Evolutionary conservation across 2,888 invertebrate species (phyloP).

Genomic region (Ellobium chinense): DNA sequence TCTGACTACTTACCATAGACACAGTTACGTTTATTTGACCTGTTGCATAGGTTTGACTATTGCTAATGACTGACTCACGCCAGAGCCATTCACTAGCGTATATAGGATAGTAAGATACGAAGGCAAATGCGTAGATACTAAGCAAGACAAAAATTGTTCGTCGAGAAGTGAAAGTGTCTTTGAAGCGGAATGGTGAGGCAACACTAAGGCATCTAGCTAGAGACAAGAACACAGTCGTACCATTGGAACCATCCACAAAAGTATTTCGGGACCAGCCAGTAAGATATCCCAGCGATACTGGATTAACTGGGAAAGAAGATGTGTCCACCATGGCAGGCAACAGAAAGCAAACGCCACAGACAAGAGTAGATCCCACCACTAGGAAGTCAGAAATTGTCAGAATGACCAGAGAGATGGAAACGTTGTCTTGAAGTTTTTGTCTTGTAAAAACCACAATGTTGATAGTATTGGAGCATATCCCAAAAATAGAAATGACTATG

Average conservation of each 20-base stretch:
- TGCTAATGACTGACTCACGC: too few relatives aligned
- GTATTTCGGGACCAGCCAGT: background rate
- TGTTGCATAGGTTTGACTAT: too few relatives aligned
- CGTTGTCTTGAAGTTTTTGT: slow-evolving; percentile 9
- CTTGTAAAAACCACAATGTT: background rate
- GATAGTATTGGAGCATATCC: background rate
- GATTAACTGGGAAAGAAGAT: background rate
- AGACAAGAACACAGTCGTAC: slow-evolving; percentile 13
- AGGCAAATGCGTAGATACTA: background rate
- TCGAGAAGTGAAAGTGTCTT: slow-evolving; percentile 5
- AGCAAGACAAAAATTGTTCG: background rate
- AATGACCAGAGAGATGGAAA: background rate
- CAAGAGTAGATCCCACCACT: background rate
- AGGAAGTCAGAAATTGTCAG: slow-evolving; percentile 1
- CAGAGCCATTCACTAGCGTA: background rate
- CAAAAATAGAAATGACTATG: background rate
- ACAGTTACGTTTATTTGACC: too few relatives aligned
- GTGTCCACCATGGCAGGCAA: background rate
- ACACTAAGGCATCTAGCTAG: background rate
- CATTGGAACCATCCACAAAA: slow-evolving; percentile 16
- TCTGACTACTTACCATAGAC: too few relatives aligned
- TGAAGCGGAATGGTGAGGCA: slow-evolving; percentile 5
- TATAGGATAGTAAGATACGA: background rate
- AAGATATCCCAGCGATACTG: background rate
- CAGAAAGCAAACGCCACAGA: background rate